Evolutionary conservation across 1,140 invertebrate species (phyloP), one percentile per base, ranked within the genome.

Genomic region (Macrobrachium nipponense): DNA sequence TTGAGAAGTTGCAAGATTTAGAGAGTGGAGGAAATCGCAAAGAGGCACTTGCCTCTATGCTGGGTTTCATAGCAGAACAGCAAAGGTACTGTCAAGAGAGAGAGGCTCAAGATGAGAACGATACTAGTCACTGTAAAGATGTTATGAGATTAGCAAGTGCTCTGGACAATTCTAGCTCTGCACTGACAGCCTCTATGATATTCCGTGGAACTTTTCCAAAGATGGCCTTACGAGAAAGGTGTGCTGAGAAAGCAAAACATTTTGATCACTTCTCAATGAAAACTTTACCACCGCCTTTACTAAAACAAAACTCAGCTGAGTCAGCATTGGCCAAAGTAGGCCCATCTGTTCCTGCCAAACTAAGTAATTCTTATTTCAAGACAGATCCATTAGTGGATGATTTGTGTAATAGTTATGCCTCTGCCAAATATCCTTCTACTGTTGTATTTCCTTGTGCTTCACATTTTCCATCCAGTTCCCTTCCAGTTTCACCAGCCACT

Each of bases 51-150:
- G 94, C 95, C 88, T 95, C 94, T 89, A 95, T 95, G 4, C 90
- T 95, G 2, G 93, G 94, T 62, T 95, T 95, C 89, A 95, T 95
- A 85, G 94, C 94, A 7, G 95, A 95, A 89, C 95, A 95, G 90
- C 94, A 95, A 89, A 94, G 94, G 90, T 95, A 95, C 89, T 94
- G 89, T 90, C 91, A 92, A 51, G 92, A 92, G 70, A 91, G 93
- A 90, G 93, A 94, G 89, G 92, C 92, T 73, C 91, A 92, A 43
- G 93, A 93, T 80, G 87, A 86, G 15, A 80, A 86, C 18, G 75
- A 59, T 62, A 80, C 43, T 59, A 72, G 78, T 76, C 80, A 58
- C 8, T 68, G 70, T 36, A 58, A 43, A 79, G 81, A 84, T 64
- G 18, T 80, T 14, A 18, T 80, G 66, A 84, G 76, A 20, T 14